phyloP scores from a whole-genome alignment of 2,797 vertebrate species.

The Pelodytes ibericus region DNA sequence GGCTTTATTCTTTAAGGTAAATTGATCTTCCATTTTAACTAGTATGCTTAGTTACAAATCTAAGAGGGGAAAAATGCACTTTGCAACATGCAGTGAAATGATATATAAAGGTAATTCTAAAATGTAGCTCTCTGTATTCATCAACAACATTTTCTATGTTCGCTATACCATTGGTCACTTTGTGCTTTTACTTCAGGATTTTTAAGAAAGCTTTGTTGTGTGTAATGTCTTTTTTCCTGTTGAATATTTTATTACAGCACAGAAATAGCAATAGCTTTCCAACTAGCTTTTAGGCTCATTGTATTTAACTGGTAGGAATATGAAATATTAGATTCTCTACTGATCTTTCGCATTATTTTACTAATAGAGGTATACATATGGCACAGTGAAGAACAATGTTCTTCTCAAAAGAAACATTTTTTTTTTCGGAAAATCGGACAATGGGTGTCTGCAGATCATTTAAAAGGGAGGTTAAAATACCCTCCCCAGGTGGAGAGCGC shows the following conservation, averaged over 20 bases:
- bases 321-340: conserved; percentile 20
- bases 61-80: too few species aligned
- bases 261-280: conserved; percentile 23
- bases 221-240: conserved; percentile 2
- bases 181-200: neutral
- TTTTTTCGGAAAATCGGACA: too few species aligned
- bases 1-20: too few species aligned
- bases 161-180: neutral
- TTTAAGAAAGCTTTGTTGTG: conserved; percentile 4
- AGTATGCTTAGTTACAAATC: too few species aligned
- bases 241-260: conserved; percentile 28
- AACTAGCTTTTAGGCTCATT: conserved; percentile 20
- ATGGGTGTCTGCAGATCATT: too few species aligned
- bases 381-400: neutral
- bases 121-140: neutral
- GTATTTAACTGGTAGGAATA: conserved; percentile 19
- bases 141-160: neutral
- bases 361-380: conserved; percentile 17
- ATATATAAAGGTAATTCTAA: too few species aligned
- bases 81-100: too few species aligned
- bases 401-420: neutral
- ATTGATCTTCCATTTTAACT: too few species aligned
- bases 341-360: neutral
- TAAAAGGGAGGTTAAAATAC: too few species aligned
- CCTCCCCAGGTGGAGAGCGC: too few species aligned